Evolutionary conservation across 2,797 vertebrate species (phyloP).

Genomic region (Pampus argenteus): DNA sequence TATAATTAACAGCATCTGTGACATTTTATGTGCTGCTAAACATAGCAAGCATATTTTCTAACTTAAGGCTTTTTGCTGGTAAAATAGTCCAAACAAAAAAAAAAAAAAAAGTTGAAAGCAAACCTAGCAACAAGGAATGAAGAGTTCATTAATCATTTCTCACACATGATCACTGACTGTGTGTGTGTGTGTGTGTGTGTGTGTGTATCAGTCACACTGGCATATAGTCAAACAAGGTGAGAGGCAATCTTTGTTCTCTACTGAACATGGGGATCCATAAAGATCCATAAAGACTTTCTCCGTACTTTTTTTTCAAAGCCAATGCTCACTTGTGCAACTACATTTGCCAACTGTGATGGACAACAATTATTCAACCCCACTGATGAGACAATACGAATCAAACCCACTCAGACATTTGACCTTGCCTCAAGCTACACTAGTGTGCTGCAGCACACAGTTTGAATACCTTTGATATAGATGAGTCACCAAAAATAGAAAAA

Average conservation of each 20-base stretch:
- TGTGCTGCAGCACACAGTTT: background rate
- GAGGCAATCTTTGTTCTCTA: constrained; percentile 18
- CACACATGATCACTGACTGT: background rate
- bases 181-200: constrained; percentile 9
- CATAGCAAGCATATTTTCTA: constrained; percentile 29
- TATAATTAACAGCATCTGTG: constrained; percentile 50
- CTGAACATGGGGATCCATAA: background rate
- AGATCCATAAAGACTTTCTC: constrained; percentile 26
- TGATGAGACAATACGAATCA: constrained; percentile 50
- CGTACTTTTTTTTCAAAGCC: constrained; percentile 16
- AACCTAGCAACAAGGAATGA: constrained; percentile 20
- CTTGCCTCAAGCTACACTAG: constrained; percentile 33
- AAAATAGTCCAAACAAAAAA: constrained; percentile 8
- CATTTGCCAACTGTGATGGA: constrained; percentile 25
- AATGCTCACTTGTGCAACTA: constrained; percentile 3
- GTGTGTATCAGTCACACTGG: constrained; percentile 9
- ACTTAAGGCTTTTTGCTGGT: constrained; percentile 24
- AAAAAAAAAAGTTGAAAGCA: constrained; percentile 29
- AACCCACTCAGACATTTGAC: constrained; percentile 45
- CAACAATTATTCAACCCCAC: constrained; percentile 47
- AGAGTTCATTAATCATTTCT: constrained; percentile 44
- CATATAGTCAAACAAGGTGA: constrained; percentile 37
- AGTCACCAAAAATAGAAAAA: constrained; percentile 1
- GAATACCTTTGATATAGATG: constrained; percentile 21
- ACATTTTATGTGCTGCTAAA: constrained; percentile 36